phyloP scores from a whole-genome alignment of 1,140 invertebrate species.

The Cyphomyrmex costatus region DNA sequence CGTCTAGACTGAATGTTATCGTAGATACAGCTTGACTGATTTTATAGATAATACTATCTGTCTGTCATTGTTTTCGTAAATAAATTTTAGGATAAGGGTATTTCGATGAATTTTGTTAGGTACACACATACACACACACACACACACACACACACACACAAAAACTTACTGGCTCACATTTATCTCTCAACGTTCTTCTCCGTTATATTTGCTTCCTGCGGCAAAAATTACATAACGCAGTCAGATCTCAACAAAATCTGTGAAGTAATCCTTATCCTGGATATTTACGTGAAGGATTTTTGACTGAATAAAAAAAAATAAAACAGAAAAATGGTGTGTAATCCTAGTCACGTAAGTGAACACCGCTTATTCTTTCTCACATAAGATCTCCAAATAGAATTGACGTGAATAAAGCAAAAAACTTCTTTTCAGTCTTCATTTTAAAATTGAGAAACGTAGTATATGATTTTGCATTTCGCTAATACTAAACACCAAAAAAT shows the following conservation, averaged over 20 bases:
- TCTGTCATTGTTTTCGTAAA: not conserved
- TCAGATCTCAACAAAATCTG: not conserved
- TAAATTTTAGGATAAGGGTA: not conserved
- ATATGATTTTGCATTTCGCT: not conserved
- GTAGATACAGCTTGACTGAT: not conserved
- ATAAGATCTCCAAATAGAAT: not conserved
- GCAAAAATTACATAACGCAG: not conserved
- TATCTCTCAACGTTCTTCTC: not conserved
- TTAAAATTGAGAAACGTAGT: not conserved
- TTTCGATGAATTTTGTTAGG: not conserved
- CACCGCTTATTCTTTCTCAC: not conserved
- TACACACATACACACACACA: no score
- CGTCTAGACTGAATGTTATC: not conserved
- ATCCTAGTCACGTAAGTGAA: not conserved
- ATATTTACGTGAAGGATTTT: constrained; percentile 19
- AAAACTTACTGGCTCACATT: not conserved
- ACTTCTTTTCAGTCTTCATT: not conserved
- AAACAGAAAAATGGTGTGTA: not conserved
- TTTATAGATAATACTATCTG: not conserved
- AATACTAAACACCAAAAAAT: not conserved
- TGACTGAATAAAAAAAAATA: constrained; percentile 29
- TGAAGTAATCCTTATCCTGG: constrained; percentile 8
- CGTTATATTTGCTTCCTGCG: not conserved
- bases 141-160: no score
- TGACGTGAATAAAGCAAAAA: not conserved